phyloP scores from a whole-genome alignment of 2,888 invertebrate genomes.

The Noctua pronuba region DNA sequence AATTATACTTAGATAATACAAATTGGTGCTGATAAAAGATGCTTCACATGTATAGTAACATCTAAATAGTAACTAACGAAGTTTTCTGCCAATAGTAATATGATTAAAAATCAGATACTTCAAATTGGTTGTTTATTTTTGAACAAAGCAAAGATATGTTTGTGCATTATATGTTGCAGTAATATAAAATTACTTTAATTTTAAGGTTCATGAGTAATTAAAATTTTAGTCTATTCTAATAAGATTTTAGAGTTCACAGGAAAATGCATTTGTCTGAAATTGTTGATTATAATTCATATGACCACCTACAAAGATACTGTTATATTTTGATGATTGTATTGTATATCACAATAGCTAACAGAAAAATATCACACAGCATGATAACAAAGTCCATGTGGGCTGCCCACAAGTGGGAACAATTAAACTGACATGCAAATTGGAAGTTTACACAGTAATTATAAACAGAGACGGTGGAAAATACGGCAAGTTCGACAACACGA shows the following conservation, averaged over 20 bases:
- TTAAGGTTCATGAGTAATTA: neutral
- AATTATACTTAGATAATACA: neutral
- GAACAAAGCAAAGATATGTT: conserved; percentile 20
- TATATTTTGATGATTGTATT: neutral
- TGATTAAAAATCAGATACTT: neutral
- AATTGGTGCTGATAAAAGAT: conserved; percentile 6
- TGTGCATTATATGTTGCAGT: neutral
- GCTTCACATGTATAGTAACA: neutral
- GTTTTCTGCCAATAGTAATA: neutral
- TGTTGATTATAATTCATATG: no score
- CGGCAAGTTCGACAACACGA: conserved; percentile 24
- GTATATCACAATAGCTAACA: conserved; percentile 8
- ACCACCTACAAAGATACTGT: neutral
- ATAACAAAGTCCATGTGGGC: conserved; percentile 53
- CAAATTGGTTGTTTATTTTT: neutral
- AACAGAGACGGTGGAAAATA: conserved; percentile 20
- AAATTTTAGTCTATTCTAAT: conserved; percentile 8
- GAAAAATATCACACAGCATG: conserved; percentile 12
- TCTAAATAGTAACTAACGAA: neutral
- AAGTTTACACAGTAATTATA: conserved; percentile 19
- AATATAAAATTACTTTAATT: neutral
- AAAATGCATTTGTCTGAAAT: neutral
- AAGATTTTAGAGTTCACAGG: conserved; percentile 6
- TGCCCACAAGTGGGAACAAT: conserved; percentile 22
- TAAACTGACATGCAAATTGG: conserved; percentile 10